phyloP scores from a whole-genome alignment of 1,140 invertebrate species.

The Neelides sp. region DNA sequence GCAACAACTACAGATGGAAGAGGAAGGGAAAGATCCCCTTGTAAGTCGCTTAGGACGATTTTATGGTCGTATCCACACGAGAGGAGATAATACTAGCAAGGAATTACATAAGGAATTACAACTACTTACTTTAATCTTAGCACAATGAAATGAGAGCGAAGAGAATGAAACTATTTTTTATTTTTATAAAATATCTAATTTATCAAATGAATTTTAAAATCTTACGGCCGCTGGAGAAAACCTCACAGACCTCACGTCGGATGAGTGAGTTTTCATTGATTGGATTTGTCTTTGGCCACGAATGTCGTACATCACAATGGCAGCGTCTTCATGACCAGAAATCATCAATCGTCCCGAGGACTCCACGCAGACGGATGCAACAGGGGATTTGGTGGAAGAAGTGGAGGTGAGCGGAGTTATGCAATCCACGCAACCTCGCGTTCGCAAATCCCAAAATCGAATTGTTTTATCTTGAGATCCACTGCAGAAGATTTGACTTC shows the following conservation, averaged over 20 bases:
- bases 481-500: conserved; percentile 91
- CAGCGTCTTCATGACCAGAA: conserved; percentile 90
- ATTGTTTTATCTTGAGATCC: conserved; percentile 91
- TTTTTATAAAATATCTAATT: conserved; percentile 30
- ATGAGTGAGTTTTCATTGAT: conserved; percentile 82
- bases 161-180: no score
- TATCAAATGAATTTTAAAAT: neutral
- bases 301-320: conserved; percentile 88
- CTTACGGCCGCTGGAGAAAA: conserved; percentile 91
- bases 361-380: conserved; percentile 89
- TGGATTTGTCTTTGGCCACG: conserved; percentile 81
- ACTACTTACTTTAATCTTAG: no score
- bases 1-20: conserved; percentile 91
- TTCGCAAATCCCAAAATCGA: conserved; percentile 92
- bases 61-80: conserved; percentile 93
- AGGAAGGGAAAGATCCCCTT: conserved; percentile 60
- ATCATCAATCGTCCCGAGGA: conserved; percentile 84
- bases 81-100: conserved; percentile 88
- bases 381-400: conserved; percentile 55
- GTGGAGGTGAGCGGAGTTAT: conserved; percentile 65
- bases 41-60: conserved; percentile 82
- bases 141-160: no score
- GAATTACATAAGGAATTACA: no score
- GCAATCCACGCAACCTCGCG: conserved; percentile 79
- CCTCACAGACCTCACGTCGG: conserved; percentile 87